Base-by-base conservation (phyloP, 23 tunicate species). In the Styela plicata region DNA sequence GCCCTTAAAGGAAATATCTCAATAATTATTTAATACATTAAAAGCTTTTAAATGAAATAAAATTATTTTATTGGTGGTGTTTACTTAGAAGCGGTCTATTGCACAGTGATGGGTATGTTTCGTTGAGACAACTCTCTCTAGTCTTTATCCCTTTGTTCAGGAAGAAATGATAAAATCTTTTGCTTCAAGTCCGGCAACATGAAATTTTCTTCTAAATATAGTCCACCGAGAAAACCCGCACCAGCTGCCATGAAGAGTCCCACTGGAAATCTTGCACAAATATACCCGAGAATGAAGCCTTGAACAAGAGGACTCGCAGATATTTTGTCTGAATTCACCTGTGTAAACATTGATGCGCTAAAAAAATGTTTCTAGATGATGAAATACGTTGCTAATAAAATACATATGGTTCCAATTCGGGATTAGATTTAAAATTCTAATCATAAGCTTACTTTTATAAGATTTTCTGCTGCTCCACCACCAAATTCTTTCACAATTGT, bases 181-280 rank as follows among this genome's bases (percentile, higher is more conserved):
- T 71, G 36, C 31, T 76, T 76, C 66, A 76, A 44, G 53, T 76
- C 53, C 0, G 81, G 81, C 37, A 76, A 17, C 31, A 23, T 52
- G 66, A 76, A 76, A 53, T 52, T 76, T 29, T 76, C 81, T 76
- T 76, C 81, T 18, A 76, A 53, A 29, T 33, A 76, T 21, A 76
- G 2, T 52, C 81, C 81, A 2, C 81, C 24, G 13, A 76, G 1
- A 26, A 76, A 76, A 27, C 81, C 81, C 21, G 25, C 66, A 20
- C 81, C 81, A 25, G 66, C 64, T 24, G 81, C 81, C 32, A 76
- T 26, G 27, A 76, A 76, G 26, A 76, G 26, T 76, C 81, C 81
- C 13, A 76, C 64, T 22, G 81, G 81, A 2, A 76, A 76, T 0
- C 81, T 53, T n/a, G 81, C 81, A 53, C 81, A 76, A 22, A 76